A percentile compares a stretch with the other conserved stretches of the same genome.
These are phyloP conservation scores for Enteromius trimaculatus DNA, from an alignment of 2,797 vertebrate species.

Conservation along the genomic window DNA sequence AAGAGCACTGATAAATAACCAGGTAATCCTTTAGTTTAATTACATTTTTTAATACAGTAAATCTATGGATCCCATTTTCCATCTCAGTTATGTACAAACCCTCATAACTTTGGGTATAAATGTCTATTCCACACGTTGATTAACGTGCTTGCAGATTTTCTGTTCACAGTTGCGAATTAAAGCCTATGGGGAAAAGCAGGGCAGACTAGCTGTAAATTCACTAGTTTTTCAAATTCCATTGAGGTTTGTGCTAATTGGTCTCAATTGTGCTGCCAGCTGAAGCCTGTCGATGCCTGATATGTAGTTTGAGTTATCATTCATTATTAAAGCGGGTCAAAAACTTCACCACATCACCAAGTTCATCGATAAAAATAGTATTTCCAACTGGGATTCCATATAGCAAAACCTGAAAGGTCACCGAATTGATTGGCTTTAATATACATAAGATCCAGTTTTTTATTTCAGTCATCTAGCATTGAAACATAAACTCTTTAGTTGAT, in stretches of 20 bases:
- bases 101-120: background rate
- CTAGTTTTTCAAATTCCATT: constrained; percentile 1
- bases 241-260: constrained; percentile 47
- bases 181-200: background rate
- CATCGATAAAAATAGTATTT: constrained; percentile 34
- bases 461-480: constrained; percentile 1
- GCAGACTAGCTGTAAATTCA: constrained; percentile 34
- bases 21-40: background rate
- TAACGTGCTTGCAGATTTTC: constrained; percentile 11
- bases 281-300: constrained; percentile 8
- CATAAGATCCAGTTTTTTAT: constrained; percentile 18
- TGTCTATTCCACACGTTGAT: constrained; percentile 6
- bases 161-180: background rate
- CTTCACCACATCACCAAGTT: constrained; percentile 23
- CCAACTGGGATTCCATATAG: constrained; percentile 10
- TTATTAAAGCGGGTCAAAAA: constrained; percentile 36
- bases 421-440: constrained; percentile 31
- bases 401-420: constrained; percentile 19
- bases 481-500: constrained; percentile 9
- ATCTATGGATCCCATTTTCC: background rate
- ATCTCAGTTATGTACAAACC: background rate
- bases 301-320: constrained; percentile 18
- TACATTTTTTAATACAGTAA: background rate
- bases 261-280: constrained; percentile 23
- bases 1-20: background rate